Evolutionary conservation across 2,797 vertebrate genomes (phyloP).

Genomic region (Eupleurogrammus muticus): DNA sequence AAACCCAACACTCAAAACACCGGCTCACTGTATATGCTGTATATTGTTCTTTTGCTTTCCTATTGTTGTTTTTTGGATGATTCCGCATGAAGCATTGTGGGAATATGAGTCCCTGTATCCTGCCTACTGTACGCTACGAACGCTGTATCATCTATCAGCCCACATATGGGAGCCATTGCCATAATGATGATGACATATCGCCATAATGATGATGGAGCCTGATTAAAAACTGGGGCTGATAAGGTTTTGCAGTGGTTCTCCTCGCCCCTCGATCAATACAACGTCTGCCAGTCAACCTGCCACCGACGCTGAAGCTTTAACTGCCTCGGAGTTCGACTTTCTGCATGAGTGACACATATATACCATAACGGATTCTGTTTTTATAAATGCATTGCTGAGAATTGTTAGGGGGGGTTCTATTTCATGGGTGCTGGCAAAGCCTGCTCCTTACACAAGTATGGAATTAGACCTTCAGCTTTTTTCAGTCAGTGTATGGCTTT

Average conservation of each 20-base stretch:
- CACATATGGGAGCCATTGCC: constrained; percentile 70
- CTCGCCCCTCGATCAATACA: constrained; percentile 48
- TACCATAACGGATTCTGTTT: constrained; percentile 70
- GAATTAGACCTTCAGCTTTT: constrained; percentile 64
- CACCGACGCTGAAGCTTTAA: constrained; percentile 29
- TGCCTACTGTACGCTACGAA: constrained; percentile 1
- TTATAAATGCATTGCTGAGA: constrained; percentile 65
- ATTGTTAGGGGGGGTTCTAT: constrained; percentile 66
- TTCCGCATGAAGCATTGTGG: constrained; percentile 17
- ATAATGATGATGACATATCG: constrained; percentile 51
- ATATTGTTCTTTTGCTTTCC: constrained; percentile 14
- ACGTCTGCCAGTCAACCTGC: constrained; percentile 62
- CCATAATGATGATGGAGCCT: constrained; percentile 56
- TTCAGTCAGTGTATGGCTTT: constrained; percentile 59
- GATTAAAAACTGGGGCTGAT: constrained; percentile 61
- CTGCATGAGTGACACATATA: constrained; percentile 72
- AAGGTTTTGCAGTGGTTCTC: constrained; percentile 59
- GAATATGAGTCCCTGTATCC: constrained; percentile 5
- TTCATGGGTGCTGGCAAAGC: constrained; percentile 74
- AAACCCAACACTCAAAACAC: constrained; percentile 8
- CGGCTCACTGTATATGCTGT: background rate
- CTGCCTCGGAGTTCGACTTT: constrained; percentile 63
- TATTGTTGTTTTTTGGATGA: constrained; percentile 9
- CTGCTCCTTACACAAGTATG: constrained; percentile 60
- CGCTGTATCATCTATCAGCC: constrained; percentile 50